Percentiles rank a stretch among this genome's conserved stretches.
phyloP scores from a whole-genome alignment of 2,797 vertebrate genomes.

The Rhincodon typus region DNA sequence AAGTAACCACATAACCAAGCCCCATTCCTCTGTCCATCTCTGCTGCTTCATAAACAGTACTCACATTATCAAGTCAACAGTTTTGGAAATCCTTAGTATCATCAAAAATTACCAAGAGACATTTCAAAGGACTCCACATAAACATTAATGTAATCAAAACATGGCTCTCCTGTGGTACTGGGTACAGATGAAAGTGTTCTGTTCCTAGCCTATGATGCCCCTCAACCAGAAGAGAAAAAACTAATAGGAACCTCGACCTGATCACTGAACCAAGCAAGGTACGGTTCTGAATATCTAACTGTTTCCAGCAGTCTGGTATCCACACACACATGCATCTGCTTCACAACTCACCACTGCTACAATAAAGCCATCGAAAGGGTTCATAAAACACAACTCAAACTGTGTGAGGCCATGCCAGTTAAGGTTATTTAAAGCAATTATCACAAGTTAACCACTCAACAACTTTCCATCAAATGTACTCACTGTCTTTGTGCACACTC shows the following conservation, averaged over 20 bases:
- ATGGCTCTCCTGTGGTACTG: background rate
- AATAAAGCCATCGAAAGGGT: background rate
- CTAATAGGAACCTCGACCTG: background rate
- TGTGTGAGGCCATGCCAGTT: too few relatives aligned
- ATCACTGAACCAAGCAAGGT: background rate
- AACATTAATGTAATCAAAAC: background rate
- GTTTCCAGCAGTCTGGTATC: background rate
- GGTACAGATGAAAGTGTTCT: background rate
- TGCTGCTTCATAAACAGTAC: background rate
- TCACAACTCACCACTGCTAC: background rate
- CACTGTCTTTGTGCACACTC: constrained; percentile 21
- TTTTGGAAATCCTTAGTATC: too few relatives aligned
- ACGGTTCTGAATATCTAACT: background rate
- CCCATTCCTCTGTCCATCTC: background rate
- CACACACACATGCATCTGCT: background rate
- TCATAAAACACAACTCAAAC: background rate
- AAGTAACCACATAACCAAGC: background rate
- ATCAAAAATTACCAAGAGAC: too few relatives aligned
- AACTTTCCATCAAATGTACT: background rate
- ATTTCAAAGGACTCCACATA: too few relatives aligned
- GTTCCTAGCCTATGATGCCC: background rate
- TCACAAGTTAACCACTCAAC: background rate
- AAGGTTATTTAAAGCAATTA: background rate
- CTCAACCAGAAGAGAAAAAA: background rate
- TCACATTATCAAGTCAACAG: too few relatives aligned